These are phyloP conservation scores for Tricholauxania praeusta DNA, from an alignment of 2,888 invertebrate genomes.

Conservation along the genomic window DNA sequence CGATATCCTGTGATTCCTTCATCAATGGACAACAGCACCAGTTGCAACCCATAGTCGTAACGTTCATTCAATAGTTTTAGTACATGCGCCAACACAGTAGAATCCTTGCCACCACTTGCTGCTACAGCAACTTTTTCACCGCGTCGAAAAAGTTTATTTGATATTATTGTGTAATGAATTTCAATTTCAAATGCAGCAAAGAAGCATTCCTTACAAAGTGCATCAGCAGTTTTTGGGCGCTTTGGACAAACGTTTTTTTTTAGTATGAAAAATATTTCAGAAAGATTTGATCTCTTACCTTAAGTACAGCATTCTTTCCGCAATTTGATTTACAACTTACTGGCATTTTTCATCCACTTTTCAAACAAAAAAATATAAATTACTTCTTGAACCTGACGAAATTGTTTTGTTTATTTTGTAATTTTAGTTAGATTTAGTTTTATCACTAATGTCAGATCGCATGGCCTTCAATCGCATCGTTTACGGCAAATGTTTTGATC, in stretches of 20 bases:
- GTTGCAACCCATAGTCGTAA: constrained; percentile 89
- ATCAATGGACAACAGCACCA: constrained; percentile 95
- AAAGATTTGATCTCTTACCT: constrained; percentile 69
- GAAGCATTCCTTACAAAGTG: constrained; percentile 95
- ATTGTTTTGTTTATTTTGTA: too few relatives aligned
- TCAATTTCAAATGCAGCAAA: constrained; percentile 94
- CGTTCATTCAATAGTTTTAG: constrained; percentile 91
- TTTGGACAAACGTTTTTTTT: constrained; percentile 57
- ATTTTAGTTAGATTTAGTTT: too few relatives aligned
- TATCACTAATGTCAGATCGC: too few relatives aligned
- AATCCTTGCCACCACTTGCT: constrained; percentile 96
- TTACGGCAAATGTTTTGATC: too few relatives aligned
- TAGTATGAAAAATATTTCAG: too few relatives aligned
- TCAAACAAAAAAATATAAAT: neutral
- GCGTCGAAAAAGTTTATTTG: constrained; percentile 82
- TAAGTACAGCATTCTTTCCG: constrained; percentile 80
- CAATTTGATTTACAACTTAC: constrained; percentile 78
- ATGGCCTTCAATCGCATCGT: too few relatives aligned
- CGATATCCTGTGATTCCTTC: constrained; percentile 97
- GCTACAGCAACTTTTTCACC: constrained; percentile 93
- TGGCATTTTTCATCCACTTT: constrained; percentile 71
- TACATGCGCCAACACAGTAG: constrained; percentile 89
- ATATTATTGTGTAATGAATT: constrained; percentile 90
- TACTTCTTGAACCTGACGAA: neutral
- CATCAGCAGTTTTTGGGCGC: constrained; percentile 92